phyloP scores from a whole-genome alignment of 2,797 vertebrate species.

The Cottoperca gobio region DNA sequence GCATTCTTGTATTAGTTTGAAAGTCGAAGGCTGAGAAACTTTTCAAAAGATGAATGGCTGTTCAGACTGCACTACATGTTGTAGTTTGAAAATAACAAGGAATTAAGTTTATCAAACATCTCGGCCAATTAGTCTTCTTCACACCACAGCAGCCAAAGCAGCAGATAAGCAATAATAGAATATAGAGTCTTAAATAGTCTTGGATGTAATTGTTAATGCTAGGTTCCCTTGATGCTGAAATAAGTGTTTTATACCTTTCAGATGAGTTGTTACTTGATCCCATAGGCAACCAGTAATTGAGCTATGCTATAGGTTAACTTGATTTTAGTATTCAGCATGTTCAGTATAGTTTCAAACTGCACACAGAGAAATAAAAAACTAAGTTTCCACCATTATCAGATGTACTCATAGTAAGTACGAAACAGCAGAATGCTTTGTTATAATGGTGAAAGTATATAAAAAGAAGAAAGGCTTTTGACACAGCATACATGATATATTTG shows the following conservation, averaged over 20 bases:
- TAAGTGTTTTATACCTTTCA: neutral
- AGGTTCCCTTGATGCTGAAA: neutral
- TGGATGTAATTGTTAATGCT: neutral
- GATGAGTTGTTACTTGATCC: neutral
- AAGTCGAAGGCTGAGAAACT: neutral
- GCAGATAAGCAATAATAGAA: neutral
- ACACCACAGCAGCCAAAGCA: neutral
- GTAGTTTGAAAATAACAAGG: neutral
- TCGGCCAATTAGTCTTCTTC: neutral
- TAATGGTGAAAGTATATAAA: neutral
- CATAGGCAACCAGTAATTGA: neutral
- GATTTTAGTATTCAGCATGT: too few relatives aligned
- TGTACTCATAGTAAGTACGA: neutral
- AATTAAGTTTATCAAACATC: neutral
- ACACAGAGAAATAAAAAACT: neutral
- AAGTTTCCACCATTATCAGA: neutral
- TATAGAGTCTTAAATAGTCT: neutral
- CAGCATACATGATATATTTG: neutral
- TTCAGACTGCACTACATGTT: neutral
- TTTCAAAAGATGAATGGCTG: neutral
- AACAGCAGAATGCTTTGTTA: neutral
- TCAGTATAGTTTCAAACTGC: too few relatives aligned
- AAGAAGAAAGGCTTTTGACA: neutral
- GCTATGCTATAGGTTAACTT: neutral
- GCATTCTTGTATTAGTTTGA: neutral